Conservation (phyloP, 1,140 invertebrate species). For the Drosophila rufa region DNA sequence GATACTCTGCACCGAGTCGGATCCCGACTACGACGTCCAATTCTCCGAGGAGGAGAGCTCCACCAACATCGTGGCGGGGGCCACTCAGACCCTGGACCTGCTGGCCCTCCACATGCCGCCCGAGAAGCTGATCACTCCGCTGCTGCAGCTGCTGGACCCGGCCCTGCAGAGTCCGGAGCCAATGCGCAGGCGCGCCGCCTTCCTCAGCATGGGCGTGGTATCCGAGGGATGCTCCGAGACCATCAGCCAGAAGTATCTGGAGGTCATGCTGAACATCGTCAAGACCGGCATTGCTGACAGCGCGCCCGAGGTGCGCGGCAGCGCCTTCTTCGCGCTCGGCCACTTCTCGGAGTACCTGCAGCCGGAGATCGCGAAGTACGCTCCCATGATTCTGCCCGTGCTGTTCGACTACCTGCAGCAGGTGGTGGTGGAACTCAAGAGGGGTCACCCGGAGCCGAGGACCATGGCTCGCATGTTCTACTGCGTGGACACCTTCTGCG, state of each 20-base stretch:
- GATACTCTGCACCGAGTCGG: slow-evolving; percentile 88
- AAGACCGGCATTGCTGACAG: slow-evolving; percentile 89
- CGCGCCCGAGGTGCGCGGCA: slow-evolving; percentile 88
- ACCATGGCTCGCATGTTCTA: slow-evolving; percentile 92
- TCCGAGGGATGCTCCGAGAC: slow-evolving; percentile 93
- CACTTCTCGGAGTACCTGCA: slow-evolving; percentile 94
- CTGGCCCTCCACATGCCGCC: slow-evolving; percentile 92
- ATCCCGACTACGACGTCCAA: slow-evolving; percentile 21
- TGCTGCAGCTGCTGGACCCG: slow-evolving; percentile 88
- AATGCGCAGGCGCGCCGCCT: slow-evolving; percentile 89
- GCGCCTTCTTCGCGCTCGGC: slow-evolving; percentile 92
- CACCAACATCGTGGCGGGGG: slow-evolving; percentile 87
- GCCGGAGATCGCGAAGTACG: slow-evolving; percentile 90
- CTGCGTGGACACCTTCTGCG: slow-evolving; percentile 92
- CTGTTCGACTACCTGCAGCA: slow-evolving; percentile 90
- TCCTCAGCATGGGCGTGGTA: slow-evolving; percentile 90
- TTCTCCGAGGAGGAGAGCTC: slow-evolving; percentile 37
- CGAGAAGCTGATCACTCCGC: slow-evolving; percentile 90
- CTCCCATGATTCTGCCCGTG: slow-evolving; percentile 90
- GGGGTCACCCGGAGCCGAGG: slow-evolving; percentile 87
- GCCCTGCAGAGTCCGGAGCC: slow-evolving; percentile 87
- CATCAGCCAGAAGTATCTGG: slow-evolving; percentile 90
- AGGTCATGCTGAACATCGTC: slow-evolving; percentile 89
- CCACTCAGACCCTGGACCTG: slow-evolving; percentile 91
- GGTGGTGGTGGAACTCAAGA: slow-evolving; percentile 86